These are phyloP conservation scores for Proterorhinus semilunaris DNA, from an alignment of 2,113 vertebrate species.

Conservation along the genomic window DNA sequence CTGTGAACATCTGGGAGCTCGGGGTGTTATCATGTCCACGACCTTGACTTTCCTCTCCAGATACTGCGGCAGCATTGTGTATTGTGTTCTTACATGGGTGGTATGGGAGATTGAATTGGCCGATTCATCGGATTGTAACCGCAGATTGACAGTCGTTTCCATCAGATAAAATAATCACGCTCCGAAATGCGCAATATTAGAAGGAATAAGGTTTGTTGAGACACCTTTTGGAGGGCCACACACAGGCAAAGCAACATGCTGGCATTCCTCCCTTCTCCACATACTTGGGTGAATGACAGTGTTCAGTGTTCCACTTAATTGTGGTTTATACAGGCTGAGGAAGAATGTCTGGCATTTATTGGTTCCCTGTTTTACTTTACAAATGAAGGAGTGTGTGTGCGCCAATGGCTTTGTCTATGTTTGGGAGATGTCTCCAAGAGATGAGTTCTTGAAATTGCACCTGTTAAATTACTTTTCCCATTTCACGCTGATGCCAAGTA, in stretches of 20 bases:
- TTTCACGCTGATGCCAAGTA: too few relatives aligned
- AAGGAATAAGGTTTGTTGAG: slow-evolving; percentile 23
- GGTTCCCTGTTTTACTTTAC: slow-evolving; percentile 52
- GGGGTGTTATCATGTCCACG: slow-evolving; percentile 55
- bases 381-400: slow-evolving; percentile 45
- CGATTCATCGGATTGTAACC: slow-evolving; percentile 10
- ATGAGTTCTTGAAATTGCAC: slow-evolving; percentile 28
- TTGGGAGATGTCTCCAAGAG: slow-evolving; percentile 30
- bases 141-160: slow-evolving; percentile 14
- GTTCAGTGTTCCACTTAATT: slow-evolving; percentile 71
- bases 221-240: slow-evolving; percentile 56
- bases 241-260: slow-evolving; percentile 46
- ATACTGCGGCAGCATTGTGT: slow-evolving; percentile 33
- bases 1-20: slow-evolving; percentile 58
- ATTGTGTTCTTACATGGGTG: slow-evolving; percentile 28
- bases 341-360: slow-evolving; percentile 68
- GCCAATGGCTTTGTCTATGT: slow-evolving; percentile 13
- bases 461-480: background rate
- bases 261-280: slow-evolving; percentile 56
- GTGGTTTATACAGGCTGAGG: slow-evolving; percentile 70
- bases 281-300: slow-evolving; percentile 69
- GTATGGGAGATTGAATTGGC: slow-evolving; percentile 9
- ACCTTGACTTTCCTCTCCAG: slow-evolving; percentile 58
- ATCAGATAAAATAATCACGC: slow-evolving; percentile 28
- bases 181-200: slow-evolving; percentile 11